Evolutionary conservation across 23 tunicate genomes (phyloP).

Genomic region (Trididemnum clinides): DNA sequence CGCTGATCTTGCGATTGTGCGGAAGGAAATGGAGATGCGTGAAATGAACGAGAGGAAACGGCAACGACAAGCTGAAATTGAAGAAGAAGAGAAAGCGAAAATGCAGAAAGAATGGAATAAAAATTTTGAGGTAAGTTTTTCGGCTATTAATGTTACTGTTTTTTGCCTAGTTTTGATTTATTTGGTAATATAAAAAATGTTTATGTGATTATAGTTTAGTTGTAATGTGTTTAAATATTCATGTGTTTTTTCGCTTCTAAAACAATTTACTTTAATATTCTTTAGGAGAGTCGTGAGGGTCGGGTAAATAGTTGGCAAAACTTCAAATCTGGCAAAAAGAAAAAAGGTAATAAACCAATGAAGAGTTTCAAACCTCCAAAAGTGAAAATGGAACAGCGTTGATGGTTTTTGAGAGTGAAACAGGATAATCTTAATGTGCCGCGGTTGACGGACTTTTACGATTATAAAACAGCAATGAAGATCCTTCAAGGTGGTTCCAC

Average conservation of each 20-base stretch:
- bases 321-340: conserved; percentile 64
- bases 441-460: too few species aligned
- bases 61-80: conserved; percentile 85
- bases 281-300: conserved; percentile 86
- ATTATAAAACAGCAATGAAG: too few species aligned
- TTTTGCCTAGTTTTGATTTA: too few species aligned
- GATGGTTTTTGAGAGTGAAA: too few species aligned
- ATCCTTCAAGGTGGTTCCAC: too few species aligned
- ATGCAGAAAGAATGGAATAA: conserved; percentile 96
- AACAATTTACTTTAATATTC: not conserved
- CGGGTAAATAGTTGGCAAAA: conserved; percentile 90
- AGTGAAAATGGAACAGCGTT: conserved; percentile 82
- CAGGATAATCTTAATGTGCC: too few species aligned
- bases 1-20: conserved; percentile 88
- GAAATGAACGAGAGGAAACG: conserved; percentile 95
- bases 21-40: conserved; percentile 91
- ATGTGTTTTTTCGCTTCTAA: too few species aligned
- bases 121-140: conserved; percentile 81
- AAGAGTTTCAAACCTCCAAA: conserved; percentile 84
- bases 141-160: too few species aligned
- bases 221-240: too few species aligned
- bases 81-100: conserved; percentile 71
- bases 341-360: conserved; percentile 31
- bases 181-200: too few species aligned
- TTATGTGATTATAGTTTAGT: too few species aligned